Evolutionary conservation across 2,797 vertebrate genomes (phyloP).

Genomic region (Allobates femoralis): DNA sequence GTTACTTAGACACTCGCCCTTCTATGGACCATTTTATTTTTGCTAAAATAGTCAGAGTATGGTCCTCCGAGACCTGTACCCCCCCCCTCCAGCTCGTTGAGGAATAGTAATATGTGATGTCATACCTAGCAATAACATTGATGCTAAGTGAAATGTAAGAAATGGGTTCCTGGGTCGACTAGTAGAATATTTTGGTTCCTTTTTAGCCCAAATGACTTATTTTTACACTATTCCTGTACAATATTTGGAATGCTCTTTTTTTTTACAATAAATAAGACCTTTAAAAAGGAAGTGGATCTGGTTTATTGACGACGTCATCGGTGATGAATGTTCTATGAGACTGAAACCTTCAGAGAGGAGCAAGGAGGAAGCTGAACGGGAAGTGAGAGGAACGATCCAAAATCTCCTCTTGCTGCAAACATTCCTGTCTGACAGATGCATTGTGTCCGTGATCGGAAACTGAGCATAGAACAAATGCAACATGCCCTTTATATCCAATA

Average conservation of each 20-base stretch:
- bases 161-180: not conserved
- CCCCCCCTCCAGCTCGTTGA: not conserved
- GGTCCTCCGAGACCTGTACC: too few relatives aligned
- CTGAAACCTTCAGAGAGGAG: too few relatives aligned
- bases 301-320: not conserved
- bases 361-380: not conserved
- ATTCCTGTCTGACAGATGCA: not conserved
- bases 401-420: not conserved
- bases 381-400: not conserved
- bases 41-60: too few relatives aligned
- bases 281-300: constrained; percentile 31
- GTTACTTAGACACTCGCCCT: not conserved
- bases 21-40: not conserved
- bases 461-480: not conserved
- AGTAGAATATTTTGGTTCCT: constrained; percentile 5
- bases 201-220: constrained; percentile 17
- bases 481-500: not conserved
- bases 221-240: constrained; percentile 42
- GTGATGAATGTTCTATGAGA: not conserved
- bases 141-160: not conserved
- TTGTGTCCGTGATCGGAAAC: not conserved
- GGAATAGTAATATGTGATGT: not conserved
- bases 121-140: constrained; percentile 13
- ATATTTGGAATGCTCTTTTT: not conserved
- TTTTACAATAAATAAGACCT: constrained; percentile 49